phyloP scores from a whole-genome alignment of 2,888 invertebrate species.

The Protodeltote pygarga region DNA sequence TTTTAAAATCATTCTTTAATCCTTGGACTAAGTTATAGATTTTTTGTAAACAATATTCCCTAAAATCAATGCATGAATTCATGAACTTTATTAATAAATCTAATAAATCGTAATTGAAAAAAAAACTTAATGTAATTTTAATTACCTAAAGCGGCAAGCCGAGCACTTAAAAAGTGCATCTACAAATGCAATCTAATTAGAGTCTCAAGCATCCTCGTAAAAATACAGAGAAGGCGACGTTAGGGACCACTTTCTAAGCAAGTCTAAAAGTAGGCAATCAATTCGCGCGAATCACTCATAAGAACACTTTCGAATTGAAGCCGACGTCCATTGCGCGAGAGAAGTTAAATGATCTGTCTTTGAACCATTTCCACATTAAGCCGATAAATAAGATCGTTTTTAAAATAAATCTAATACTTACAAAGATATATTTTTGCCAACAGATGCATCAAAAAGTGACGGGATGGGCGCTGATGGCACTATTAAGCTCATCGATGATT shows the following conservation, averaged over 20 bases:
- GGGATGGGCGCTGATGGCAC: slow-evolving; percentile 90
- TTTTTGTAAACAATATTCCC: too few species aligned
- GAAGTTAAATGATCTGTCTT: slow-evolving; percentile 63
- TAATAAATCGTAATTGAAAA: too few species aligned
- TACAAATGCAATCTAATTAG: slow-evolving; percentile 71
- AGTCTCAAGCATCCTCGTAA: slow-evolving; percentile 66
- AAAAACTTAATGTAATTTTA: too few species aligned
- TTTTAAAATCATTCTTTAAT: not conserved
- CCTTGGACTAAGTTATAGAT: not conserved
- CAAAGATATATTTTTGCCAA: slow-evolving; percentile 47
- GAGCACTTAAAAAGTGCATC: slow-evolving; percentile 10
- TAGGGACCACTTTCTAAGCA: slow-evolving; percentile 80
- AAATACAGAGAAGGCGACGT: slow-evolving; percentile 68
- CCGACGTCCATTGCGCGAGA: slow-evolving; percentile 70
- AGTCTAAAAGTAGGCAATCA: slow-evolving; percentile 78
- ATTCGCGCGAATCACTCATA: slow-evolving; percentile 82
- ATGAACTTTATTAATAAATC: too few species aligned
- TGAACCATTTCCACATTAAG: slow-evolving; percentile 2
- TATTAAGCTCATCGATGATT: slow-evolving; percentile 89
- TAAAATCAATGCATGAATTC: too few species aligned
- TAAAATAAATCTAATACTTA: slow-evolving; percentile 46
- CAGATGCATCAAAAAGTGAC: slow-evolving; percentile 88
- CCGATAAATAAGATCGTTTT: slow-evolving; percentile 1
- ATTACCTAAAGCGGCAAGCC: slow-evolving; percentile 9
- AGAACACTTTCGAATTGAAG: slow-evolving; percentile 86